These are phyloP conservation scores for Danio jaintianensis DNA, from an alignment of 2,797 vertebrate species.

Conservation along the genomic window DNA sequence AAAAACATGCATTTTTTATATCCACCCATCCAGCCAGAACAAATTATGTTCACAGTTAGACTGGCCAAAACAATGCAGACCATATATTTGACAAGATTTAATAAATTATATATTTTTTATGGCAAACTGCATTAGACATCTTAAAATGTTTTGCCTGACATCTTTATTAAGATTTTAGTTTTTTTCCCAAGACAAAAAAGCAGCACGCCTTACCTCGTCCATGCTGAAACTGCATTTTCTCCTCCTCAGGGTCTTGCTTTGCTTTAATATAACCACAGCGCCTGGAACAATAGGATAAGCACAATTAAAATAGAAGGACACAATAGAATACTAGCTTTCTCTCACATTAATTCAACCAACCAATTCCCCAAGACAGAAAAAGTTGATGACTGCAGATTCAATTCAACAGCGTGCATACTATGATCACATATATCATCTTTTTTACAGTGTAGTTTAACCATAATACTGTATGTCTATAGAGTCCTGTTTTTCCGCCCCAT, in stretches of 20 bases:
- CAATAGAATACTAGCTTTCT: constrained; percentile 5
- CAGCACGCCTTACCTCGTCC: constrained; percentile 74
- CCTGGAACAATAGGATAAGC: constrained; percentile 67
- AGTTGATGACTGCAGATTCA: neutral
- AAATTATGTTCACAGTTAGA: constrained; percentile 10
- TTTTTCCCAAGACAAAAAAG: constrained; percentile 21
- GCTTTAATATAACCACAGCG: constrained; percentile 88
- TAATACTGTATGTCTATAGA: constrained; percentile 10
- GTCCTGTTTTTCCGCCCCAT: neutral
- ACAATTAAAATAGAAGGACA: constrained; percentile 32
- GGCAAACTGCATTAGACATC: neutral
- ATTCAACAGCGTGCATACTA: constrained; percentile 18
- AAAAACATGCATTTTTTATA: constrained; percentile 32
- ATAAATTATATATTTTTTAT: neutral
- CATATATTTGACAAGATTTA: neutral
- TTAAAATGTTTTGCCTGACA: neutral
- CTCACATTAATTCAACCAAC: constrained; percentile 20
- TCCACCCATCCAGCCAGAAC: constrained; percentile 29
- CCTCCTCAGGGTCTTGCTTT: constrained; percentile 86
- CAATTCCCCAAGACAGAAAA: constrained; percentile 19
- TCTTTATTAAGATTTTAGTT: constrained; percentile 14
- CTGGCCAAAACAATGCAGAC: neutral
- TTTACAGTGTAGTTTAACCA: constrained; percentile 20
- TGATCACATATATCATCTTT: constrained; percentile 27
- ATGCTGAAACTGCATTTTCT: constrained; percentile 88